Base-by-base conservation (phyloP, 1,140 invertebrate genomes). In the Leptinotarsa lineolata region DNA sequence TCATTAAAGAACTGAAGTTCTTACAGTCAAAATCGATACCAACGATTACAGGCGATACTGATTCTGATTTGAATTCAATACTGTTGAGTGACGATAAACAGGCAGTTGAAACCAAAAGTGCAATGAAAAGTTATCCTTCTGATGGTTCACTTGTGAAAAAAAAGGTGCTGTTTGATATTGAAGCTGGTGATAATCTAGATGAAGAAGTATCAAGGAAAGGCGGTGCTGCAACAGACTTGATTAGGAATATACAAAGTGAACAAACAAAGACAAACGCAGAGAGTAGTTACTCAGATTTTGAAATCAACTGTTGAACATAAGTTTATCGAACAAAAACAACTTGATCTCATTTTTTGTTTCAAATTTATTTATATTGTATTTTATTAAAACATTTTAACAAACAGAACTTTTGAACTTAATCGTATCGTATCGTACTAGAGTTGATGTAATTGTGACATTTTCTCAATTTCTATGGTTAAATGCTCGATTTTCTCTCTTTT, bases 91-190 rank as follows among this genome's bases (percentile, higher is more conserved):
- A 75, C 21, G 72, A 78, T 20, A 46, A 74, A 44, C 59, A 39
- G 18, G 22, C 76, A 76, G 70, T 74, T 16, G 65, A 70, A 66
- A 71, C 76, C 16, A 79, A 78, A 73, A 76, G 78, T 22, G 76
- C 76, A 16, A 59, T 79, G 68, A 80, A 82, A 72, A 80, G 54
- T 72, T 81, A 71, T 70, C 75, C 80, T 3, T 75, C 78, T 16
- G 67, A 66, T 4, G 74, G 72, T 65, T 78, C 78, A 54, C 66
- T 80, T n/a, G 71, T 73, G 3, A 83, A 81, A 68, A 83, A 83
- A 70, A 81, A 81, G 68, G 82, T 83, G 11, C 65, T 82, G 8
- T 83, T 83, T 71, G 78, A 82, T 77, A 74, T 83, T 61, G 73
- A 81, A 45, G 77, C 64, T n/a, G 15, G 16, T 2, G 58, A 70